These are phyloP conservation scores for Acronicta aceris DNA, from an alignment of 2,888 invertebrate genomes.

Conservation along the genomic window DNA sequence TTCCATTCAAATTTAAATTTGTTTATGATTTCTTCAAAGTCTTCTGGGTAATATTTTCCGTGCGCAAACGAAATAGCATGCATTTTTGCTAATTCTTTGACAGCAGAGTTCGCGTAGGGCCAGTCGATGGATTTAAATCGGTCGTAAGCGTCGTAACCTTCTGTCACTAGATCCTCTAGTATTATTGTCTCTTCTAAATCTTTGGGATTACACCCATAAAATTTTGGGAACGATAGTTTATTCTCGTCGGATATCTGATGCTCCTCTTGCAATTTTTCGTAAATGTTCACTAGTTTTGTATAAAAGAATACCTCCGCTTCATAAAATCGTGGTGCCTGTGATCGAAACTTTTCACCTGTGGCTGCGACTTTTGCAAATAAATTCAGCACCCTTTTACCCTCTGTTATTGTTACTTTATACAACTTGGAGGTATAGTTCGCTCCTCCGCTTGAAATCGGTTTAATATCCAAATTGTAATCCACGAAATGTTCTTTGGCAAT, in stretches of 20 bases:
- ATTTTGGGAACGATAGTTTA: constrained; percentile 64
- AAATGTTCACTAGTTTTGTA: constrained; percentile 61
- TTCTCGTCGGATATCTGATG: constrained; percentile 59
- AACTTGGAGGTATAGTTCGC: constrained; percentile 66
- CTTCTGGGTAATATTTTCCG: constrained; percentile 64
- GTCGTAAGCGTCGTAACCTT: constrained; percentile 68
- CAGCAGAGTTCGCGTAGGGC: constrained; percentile 68
- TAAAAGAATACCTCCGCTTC: constrained; percentile 69
- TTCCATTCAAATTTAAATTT: constrained; percentile 44
- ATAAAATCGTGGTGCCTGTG: constrained; percentile 56
- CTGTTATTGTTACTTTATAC: constrained; percentile 49
- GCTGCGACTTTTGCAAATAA: constrained; percentile 73
- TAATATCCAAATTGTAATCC: constrained; percentile 48
- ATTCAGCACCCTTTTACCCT: constrained; percentile 50
- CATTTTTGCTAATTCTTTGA: constrained; percentile 73
- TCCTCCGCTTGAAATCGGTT: constrained; percentile 59
- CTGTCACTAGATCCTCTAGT: constrained; percentile 69
- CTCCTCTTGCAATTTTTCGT: constrained; percentile 63
- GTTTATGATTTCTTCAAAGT: constrained; percentile 60
- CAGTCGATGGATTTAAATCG: constrained; percentile 71
- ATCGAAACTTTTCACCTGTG: constrained; percentile 63
- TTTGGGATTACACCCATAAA: constrained; percentile 63
- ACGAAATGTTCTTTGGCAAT: constrained; percentile 52
- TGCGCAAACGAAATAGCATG: constrained; percentile 78
- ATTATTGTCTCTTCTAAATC: constrained; percentile 69